Evolutionary conservation across 2,113 vertebrate genomes (phyloP).

Genomic region (Sinocyclocheilus anophthalmus): DNA sequence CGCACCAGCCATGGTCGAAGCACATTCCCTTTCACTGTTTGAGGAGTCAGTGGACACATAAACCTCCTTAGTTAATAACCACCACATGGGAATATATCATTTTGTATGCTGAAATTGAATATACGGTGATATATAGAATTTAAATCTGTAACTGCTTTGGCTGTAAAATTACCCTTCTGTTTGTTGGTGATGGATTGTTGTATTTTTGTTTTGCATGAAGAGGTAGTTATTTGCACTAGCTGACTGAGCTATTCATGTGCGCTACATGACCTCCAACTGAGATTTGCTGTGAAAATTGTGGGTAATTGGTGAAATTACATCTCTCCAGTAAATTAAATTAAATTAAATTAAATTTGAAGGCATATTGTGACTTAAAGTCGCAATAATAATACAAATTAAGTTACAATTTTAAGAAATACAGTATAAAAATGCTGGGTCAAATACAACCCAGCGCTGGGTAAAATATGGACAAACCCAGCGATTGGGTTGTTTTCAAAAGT

Average conservation of each 20-base stretch:
- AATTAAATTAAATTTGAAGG: too few species aligned
- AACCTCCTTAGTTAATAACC: not conserved
- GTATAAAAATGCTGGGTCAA: too few species aligned
- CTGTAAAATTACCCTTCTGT: not conserved
- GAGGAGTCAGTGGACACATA: conserved; percentile 3
- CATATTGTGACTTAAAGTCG: not conserved
- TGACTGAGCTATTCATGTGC: not conserved
- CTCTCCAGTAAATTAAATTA: not conserved
- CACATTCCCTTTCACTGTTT: conserved; percentile 13
- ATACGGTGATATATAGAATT: not conserved
- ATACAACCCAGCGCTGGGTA: too few species aligned
- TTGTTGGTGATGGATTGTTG: not conserved
- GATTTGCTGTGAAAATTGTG: conserved; percentile 18
- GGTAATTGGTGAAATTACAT: conserved; percentile 30
- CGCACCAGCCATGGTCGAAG: not conserved
- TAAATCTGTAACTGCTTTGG: not conserved
- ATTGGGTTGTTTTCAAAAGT: too few species aligned
- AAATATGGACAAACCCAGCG: too few species aligned
- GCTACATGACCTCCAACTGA: not conserved
- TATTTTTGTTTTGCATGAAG: not conserved
- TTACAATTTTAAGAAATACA: not conserved
- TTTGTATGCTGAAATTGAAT: not conserved
- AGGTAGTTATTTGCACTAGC: not conserved
- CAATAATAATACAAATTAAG: not conserved
- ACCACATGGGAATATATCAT: not conserved